phyloP scores from a whole-genome alignment of 2,113 vertebrate species.

The Cettia cetti region DNA sequence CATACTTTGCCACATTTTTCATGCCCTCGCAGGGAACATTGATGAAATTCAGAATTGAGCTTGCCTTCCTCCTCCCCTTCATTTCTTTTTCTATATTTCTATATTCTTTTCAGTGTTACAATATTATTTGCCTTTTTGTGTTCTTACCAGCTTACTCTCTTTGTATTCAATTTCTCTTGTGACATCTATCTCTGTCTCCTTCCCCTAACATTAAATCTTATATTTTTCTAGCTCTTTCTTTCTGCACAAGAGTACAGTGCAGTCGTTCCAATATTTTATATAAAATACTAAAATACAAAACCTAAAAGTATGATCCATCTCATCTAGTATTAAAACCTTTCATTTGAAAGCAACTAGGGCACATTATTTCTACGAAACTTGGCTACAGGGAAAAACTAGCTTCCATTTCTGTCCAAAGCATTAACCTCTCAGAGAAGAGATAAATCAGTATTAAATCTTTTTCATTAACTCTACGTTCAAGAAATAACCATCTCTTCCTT shows the following conservation, averaged over 20 bases:
- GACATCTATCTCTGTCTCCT: not conserved
- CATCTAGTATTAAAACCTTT: not conserved
- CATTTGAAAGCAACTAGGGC: not conserved
- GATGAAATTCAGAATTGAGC: not conserved
- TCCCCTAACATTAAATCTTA: not conserved
- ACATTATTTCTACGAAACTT: not conserved
- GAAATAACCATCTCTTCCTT: not conserved
- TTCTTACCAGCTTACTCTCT: not conserved
- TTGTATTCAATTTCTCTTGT: not conserved
- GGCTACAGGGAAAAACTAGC: not conserved
- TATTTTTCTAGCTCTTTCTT: not conserved
- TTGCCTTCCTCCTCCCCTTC: not conserved
- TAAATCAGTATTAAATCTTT: not conserved
- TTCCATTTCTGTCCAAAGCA: not conserved
- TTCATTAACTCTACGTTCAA: not conserved
- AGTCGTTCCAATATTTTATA: not conserved
- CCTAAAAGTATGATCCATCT: not conserved
- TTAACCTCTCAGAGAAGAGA: not conserved
- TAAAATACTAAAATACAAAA: not conserved
- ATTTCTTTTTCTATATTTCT: not conserved
- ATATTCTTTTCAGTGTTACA: not conserved
- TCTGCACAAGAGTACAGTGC: not conserved
- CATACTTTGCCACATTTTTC: not conserved
- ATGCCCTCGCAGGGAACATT: not conserved
- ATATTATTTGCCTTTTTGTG: not conserved